A percentile compares a stretch with the other conserved stretches of the same genome.
phyloP scores from a whole-genome alignment of 2,797 vertebrate species.

The Macroramphosus scolopax region DNA sequence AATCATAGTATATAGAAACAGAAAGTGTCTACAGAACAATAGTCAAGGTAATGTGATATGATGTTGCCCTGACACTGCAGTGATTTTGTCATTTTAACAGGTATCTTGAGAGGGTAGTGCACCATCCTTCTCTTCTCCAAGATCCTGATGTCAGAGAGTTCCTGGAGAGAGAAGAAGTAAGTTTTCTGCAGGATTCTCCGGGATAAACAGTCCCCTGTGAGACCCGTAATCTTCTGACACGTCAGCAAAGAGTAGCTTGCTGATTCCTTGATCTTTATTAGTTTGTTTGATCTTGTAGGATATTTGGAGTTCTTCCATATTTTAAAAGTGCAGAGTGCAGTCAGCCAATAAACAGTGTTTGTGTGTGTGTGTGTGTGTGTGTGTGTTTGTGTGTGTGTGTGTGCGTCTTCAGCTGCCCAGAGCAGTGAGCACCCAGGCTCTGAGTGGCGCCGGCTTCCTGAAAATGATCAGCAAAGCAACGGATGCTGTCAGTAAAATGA shows the following conservation, averaged over 20 bases:
- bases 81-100: slow-evolving; percentile 58
- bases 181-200: too few relatives aligned
- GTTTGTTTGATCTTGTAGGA: too few relatives aligned
- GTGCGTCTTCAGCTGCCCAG: slow-evolving; percentile 84
- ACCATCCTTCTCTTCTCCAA: slow-evolving; percentile 91
- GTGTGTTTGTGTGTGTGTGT: slow-evolving; percentile 3
- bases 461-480: slow-evolving; percentile 98
- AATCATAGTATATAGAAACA: too few relatives aligned
- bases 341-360: too few relatives aligned
- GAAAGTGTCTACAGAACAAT: too few relatives aligned
- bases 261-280: too few relatives aligned
- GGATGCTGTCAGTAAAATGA: slow-evolving; percentile 98
- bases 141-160: slow-evolving; percentile 97
- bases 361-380: too few relatives aligned
- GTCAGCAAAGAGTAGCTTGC: too few relatives aligned
- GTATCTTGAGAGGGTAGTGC: slow-evolving; percentile 91
- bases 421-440: slow-evolving; percentile 88
- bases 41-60: not conserved
- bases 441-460: slow-evolving; percentile 94
- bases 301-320: too few relatives aligned
- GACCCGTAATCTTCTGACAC: too few relatives aligned
- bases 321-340: too few relatives aligned
- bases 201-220: too few relatives aligned
- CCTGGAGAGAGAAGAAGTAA: slow-evolving; percentile 95
- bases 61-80: not conserved